A percentile compares a stretch with the other conserved stretches of the same genome.
Evolutionary conservation across 2,797 vertebrate species (phyloP).

Genomic region (Australoheros facetus): DNA sequence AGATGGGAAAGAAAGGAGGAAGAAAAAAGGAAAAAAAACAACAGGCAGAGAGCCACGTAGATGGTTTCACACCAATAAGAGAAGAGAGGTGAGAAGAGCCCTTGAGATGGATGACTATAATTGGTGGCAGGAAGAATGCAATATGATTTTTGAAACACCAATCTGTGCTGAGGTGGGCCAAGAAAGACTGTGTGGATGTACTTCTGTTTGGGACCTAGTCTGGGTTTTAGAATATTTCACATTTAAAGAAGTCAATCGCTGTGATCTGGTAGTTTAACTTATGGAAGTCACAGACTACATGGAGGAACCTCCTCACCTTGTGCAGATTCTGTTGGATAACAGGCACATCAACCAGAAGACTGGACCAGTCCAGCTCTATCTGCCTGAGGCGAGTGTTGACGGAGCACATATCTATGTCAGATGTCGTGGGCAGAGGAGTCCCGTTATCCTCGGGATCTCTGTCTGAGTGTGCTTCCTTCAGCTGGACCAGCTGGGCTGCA

Average conservation of each 20-base stretch:
- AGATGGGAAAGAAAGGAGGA: neutral
- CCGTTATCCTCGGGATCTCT: neutral
- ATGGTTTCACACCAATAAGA: conserved; percentile 47
- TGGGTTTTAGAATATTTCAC: neutral
- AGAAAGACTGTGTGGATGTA: neutral
- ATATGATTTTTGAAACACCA: neutral
- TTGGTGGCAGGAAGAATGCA: conserved; percentile 26
- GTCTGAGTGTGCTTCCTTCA: conserved; percentile 66
- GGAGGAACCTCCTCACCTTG: conserved; percentile 74
- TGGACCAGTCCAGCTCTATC: conserved; percentile 86
- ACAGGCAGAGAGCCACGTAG: neutral
- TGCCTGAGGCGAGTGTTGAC: conserved; percentile 79
- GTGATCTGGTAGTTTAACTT: neutral
- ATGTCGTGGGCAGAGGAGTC: neutral
- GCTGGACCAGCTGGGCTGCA: conserved; percentile 82
- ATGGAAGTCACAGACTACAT: neutral
- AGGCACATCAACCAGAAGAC: conserved; percentile 78
- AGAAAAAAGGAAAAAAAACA: neutral
- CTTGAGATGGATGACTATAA: conserved; percentile 22
- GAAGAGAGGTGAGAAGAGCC: conserved; percentile 34
- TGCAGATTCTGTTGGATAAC: conserved; percentile 84
- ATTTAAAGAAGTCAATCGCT: neutral
- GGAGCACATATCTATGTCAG: conserved; percentile 7
- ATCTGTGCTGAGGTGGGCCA: neutral
- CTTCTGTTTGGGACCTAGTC: neutral